Conservation (phyloP, 1,140 invertebrate genomes). For the Pogonognathellus flavescens region DNA sequence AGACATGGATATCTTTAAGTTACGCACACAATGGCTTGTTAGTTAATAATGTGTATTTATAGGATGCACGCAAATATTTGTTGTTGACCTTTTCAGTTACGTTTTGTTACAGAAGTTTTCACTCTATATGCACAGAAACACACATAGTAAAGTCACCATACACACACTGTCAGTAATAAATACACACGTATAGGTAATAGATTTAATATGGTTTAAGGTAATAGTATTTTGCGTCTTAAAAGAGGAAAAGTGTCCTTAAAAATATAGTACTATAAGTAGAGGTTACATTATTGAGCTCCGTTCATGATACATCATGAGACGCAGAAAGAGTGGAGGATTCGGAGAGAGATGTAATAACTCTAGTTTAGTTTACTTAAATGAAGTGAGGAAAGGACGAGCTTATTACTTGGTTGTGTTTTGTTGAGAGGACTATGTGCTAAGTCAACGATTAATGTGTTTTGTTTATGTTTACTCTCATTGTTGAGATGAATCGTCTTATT, state of each 20-base stretch:
- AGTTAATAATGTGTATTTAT: constrained; percentile 45
- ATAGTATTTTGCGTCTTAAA: no score
- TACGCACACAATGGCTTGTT: constrained; percentile 27
- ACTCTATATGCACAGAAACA: not conserved
- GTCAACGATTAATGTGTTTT: constrained; percentile 47
- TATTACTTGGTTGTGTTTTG: not conserved
- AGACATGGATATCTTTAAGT: constrained; percentile 1
- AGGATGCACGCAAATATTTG: constrained; percentile 42
- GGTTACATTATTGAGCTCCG: no score
- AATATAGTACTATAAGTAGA: no score
- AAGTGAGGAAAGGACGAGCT: constrained; percentile 6
- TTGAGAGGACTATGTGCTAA: constrained; percentile 27
- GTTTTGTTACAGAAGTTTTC: constrained; percentile 18
- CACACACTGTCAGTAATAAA: not conserved
- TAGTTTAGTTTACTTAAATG: constrained; percentile 47
- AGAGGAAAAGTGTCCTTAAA: no score
- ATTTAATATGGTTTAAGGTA: no score
- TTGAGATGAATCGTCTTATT: constrained; percentile 42
- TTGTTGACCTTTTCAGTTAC: constrained; percentile 45
- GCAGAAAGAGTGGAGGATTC: no score
- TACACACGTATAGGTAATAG: no score
- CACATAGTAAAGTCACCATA: not conserved
- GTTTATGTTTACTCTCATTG: constrained; percentile 48
- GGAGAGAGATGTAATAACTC: not conserved
- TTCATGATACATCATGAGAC: no score